These are phyloP conservation scores for Apteryx mantelli DNA, from an alignment of 2,113 vertebrate genomes.

Conservation along the genomic window DNA sequence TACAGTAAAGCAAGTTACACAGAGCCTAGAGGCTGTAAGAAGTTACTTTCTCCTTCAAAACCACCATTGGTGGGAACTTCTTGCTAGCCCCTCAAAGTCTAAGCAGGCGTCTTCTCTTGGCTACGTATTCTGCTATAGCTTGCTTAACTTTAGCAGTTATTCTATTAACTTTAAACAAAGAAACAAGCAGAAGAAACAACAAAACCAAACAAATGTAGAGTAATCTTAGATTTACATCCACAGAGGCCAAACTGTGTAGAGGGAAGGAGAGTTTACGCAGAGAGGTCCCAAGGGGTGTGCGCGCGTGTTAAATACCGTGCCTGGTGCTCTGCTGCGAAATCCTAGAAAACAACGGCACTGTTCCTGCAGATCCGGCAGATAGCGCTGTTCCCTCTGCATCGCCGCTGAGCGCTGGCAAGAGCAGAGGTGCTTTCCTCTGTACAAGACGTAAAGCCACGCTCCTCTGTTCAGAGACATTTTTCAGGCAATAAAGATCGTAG, in stretches of 20 bases:
- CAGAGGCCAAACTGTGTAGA: accelerated
- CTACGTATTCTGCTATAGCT: not conserved
- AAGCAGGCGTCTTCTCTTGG: not conserved
- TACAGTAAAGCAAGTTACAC: not conserved
- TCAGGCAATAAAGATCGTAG: accelerated
- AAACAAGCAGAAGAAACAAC: not conserved
- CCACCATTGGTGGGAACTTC: not conserved
- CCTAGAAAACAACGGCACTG: accelerated
- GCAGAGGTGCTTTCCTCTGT: not conserved
- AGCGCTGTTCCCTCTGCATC: not conserved
- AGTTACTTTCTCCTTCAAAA: not conserved
- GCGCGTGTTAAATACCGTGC: accelerated
- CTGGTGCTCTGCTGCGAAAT: accelerated
- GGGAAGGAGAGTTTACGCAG: not conserved
- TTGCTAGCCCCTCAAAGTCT: accelerated
- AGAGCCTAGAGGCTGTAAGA: not conserved
- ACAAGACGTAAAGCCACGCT: not conserved
- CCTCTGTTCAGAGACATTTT: accelerated
- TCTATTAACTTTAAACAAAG: not conserved
- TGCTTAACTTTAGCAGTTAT: not conserved
- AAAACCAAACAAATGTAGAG: not conserved
- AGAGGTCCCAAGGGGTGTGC: not conserved
- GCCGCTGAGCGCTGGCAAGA: not conserved
- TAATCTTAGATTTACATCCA: accelerated
- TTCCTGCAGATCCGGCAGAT: not conserved